Evolutionary conservation across 2,797 vertebrate genomes (phyloP), one percentile per base, ranked within the genome.

Genomic region (Alcedo atthis): DNA sequence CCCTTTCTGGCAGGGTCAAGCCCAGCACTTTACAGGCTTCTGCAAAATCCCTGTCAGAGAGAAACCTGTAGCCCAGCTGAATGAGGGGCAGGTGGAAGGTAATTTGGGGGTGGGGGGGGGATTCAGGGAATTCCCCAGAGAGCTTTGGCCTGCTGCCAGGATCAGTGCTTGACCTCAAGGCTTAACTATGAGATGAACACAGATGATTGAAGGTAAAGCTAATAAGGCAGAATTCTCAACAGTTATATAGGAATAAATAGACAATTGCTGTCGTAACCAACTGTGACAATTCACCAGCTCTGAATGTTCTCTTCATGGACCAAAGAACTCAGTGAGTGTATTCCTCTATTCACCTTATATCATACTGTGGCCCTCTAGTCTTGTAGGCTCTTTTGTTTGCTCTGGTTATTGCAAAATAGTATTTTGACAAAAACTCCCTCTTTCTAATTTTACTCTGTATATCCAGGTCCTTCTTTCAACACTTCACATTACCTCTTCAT

Each of bases 241-340:
- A 82, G 42, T 82, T 91, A 51, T 8, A 73, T 0, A 70, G 77
- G 32, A 81, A 84, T 58, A 69, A 83, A 81, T 59, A 55, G 61
- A 63, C 4, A 48, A 61, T 6, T 32, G 18, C 67, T 89, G 42
- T 91, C 85, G 67, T 64, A 94, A 85, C 45, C 55, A 88, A 1
- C 77, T 79, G 59, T 91, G 78, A 92, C 64, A 91, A 70, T 4
- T 73, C 77, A 63, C 40, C 24, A 79, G 61, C 42, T 84, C 63
- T 68, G 57, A 81, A 94, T 90, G 79, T 91, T 86, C 85, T 79
- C 68, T 57, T 86, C 81, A 71, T 2, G 19, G 83, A 64, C 57
- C 45, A 74, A 91, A 91, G 81, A 86, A 74, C 15, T 2, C n/a
- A 46, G 5, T 32, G 15, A 78, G 79, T 14, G 1, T 26, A 22